Conservation (phyloP, 2,113 vertebrate genomes). For the Microtus montanus region DNA sequence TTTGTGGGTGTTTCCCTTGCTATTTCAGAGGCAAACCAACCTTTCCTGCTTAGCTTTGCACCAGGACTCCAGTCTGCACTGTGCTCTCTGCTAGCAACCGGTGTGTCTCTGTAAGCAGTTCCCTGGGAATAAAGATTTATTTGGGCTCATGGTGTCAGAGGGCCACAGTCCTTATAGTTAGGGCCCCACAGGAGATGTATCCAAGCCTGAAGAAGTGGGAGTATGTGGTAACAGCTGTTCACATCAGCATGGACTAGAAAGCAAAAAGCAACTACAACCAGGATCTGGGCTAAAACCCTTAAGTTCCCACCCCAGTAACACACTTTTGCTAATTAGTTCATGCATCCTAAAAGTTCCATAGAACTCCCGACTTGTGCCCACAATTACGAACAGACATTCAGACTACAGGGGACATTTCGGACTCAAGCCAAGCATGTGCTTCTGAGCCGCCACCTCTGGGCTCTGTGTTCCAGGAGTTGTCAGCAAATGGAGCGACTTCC, state of each 20-base stretch:
- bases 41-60: neutral
- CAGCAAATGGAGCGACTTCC: neutral
- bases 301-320: neutral
- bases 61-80: neutral
- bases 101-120: neutral
- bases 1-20: neutral
- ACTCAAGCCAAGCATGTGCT: neutral
- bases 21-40: neutral
- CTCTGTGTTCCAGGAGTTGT: too few relatives aligned
- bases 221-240: neutral
- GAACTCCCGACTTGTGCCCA: too few relatives aligned
- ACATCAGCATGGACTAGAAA: neutral
- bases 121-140: neutral
- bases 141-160: neutral
- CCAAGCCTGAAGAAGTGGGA: too few relatives aligned
- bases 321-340: neutral
- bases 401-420: neutral
- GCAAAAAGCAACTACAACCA: neutral
- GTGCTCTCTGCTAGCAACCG: neutral
- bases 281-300: neutral
- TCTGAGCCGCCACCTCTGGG: neutral
- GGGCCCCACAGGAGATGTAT: neutral
- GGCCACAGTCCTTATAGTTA: neutral
- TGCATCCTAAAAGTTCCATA: neutral
- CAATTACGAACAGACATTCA: neutral